Conservation (phyloP, 2,888 invertebrate genomes). For the Protonemura montana region DNA sequence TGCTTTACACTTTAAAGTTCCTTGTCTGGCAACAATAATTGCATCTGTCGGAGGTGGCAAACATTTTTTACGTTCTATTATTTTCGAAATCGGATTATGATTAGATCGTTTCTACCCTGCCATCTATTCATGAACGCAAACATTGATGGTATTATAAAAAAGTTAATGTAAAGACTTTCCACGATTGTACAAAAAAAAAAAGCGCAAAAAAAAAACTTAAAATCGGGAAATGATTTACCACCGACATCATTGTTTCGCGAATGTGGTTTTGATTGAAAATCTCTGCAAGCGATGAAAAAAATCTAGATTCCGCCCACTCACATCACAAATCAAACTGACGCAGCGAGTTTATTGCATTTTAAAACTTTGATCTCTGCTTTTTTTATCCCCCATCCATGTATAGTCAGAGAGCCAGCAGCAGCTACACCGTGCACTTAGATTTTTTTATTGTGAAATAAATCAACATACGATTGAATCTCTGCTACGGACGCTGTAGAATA, state of each 20-base stretch:
- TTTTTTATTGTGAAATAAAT: background rate
- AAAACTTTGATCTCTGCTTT: constrained; percentile 1
- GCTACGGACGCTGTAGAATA: background rate
- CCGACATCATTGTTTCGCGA: background rate
- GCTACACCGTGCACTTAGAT: background rate
- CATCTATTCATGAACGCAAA: background rate
- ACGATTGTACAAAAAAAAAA: too few species aligned
- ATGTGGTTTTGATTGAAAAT: background rate
- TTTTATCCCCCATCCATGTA: background rate
- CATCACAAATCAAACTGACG: background rate
- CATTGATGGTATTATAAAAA: background rate
- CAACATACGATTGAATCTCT: background rate
- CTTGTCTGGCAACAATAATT: background rate
- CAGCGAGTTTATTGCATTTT: background rate
- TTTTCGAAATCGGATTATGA: background rate
- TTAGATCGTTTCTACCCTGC: too few species aligned
- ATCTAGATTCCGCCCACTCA: background rate
- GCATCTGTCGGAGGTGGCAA: background rate
- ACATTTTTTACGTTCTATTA: background rate
- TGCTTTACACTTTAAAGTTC: background rate
- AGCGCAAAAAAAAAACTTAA: background rate
- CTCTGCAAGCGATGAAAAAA: background rate
- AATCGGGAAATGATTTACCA: background rate
- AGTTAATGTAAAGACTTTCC: background rate
- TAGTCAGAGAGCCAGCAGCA: background rate